Percentiles rank a stretch among this genome's conserved stretches.
Evolutionary conservation across 2,113 vertebrate genomes (phyloP).

Genomic region (Lagenorhynchus albirostris): DNA sequence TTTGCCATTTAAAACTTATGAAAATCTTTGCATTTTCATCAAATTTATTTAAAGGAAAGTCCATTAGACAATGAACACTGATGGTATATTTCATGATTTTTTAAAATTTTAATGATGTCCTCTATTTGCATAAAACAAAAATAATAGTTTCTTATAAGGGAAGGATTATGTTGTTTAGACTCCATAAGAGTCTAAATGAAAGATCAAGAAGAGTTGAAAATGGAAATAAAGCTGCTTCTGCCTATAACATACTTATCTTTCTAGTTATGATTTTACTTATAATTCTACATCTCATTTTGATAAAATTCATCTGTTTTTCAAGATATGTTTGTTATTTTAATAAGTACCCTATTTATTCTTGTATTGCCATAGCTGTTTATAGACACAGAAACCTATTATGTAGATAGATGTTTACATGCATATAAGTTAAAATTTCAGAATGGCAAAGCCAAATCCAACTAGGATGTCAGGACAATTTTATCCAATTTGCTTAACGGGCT

Average conservation of each 20-base stretch:
- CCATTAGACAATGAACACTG: not conserved
- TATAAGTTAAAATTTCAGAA: not conserved
- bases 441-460: not conserved
- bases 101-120: not conserved
- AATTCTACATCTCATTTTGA: not conserved
- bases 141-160: not conserved
- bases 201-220: not conserved
- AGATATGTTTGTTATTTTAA: not conserved
- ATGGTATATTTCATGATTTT: not conserved
- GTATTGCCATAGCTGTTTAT: not conserved
- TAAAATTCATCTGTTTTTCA: not conserved
- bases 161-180: not conserved
- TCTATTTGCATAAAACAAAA: not conserved
- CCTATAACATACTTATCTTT: not conserved
- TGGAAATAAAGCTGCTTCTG: not conserved
- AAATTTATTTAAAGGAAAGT: not conserved
- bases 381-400: not conserved
- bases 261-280: not conserved
- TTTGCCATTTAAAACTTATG: not conserved
- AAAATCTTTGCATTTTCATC: slow-evolving; percentile 1
- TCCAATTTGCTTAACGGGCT: not conserved
- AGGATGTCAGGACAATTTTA: not conserved
- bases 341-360: not conserved
- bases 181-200: not conserved
- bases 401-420: not conserved